Evolutionary conservation across 1,140 invertebrate genomes (phyloP), one percentile per base, ranked within the genome.

Genomic region (Melipona quadrifasciata): DNA sequence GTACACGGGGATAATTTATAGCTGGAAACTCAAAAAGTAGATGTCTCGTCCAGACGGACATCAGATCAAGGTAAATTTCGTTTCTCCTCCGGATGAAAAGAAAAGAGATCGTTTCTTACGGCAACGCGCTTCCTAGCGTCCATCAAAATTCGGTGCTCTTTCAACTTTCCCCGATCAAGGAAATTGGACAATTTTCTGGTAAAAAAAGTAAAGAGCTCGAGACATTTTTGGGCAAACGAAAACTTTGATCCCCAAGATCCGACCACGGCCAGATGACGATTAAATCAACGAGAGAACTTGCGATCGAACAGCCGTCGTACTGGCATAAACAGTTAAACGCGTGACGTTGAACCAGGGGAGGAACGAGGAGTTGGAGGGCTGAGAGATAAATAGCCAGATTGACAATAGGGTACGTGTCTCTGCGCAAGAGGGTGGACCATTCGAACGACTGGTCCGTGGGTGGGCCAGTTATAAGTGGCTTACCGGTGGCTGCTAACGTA

Each of bases 381-480:
- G n/a, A 61, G 24, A n/a, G 39, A 61, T 61, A 61, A 61, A 61
- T 61, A 61, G 11, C 58, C 58, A 11, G 39, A 11, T 61, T 55
- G 27, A 14, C 51, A 74, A 74, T 27, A 17, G 72, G n/a, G 47
- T 21, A 74, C 72, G 27, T 27, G 27, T 34, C 27, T 57, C 21
- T 61, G 2, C 21, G 6, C 39, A 53, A 57, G 2, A 5, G 72
- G 51, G 51, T 73, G 53, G 27, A 19, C 57, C 74, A 57, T 14
- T 76, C 61, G 61, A 76, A 76, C 39, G 51, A 74, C 51, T 74
- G 39, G 58, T 58, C 57, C 39, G 39, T 47, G 39, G 72, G 27
- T 71, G 24, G 79, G 65, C 39, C 64, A 77, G 75, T 58, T 72
- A 78, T 70, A 76, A 77, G 57, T 82, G 74, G 71, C 83, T 85